Evolutionary conservation across 2,888 invertebrate genomes (phyloP).

Genomic region (Eudasyphora cyanicolor): DNA sequence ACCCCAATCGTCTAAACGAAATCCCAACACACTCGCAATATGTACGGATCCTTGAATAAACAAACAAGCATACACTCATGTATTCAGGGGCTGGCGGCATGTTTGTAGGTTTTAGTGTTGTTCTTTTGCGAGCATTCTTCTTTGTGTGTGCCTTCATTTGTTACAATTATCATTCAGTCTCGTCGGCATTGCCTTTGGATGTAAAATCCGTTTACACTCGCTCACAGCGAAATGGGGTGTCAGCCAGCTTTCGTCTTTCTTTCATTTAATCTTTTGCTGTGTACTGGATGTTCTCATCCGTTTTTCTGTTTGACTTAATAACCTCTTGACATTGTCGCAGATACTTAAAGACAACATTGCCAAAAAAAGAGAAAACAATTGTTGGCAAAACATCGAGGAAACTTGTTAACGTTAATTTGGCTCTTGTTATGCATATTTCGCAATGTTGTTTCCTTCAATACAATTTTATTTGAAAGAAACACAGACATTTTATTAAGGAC

Average conservation of each 20-base stretch:
- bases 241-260: not conserved
- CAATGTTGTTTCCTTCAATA: too few species aligned
- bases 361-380: not conserved
- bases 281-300: too few species aligned
- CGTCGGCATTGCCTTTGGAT: not conserved
- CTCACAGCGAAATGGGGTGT: not conserved
- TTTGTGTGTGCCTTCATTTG: conserved; percentile 1
- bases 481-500: too few species aligned
- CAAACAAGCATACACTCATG: not conserved
- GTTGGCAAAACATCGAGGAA: not conserved
- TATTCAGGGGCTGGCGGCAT: too few species aligned
- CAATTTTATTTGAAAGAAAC: too few species aligned
- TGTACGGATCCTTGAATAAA: too few species aligned
- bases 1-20: too few species aligned
- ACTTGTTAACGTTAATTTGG: not conserved
- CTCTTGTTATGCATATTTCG: not conserved
- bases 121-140: not conserved
- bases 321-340: not conserved
- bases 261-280: not conserved
- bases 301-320: not conserved
- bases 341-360: not conserved
- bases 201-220: not conserved
- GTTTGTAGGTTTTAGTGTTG: not conserved
- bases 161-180: conserved; percentile 1
- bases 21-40: too few species aligned